phyloP scores from a whole-genome alignment of 2,888 invertebrate genomes.

The Micoletzkya japonica region DNA sequence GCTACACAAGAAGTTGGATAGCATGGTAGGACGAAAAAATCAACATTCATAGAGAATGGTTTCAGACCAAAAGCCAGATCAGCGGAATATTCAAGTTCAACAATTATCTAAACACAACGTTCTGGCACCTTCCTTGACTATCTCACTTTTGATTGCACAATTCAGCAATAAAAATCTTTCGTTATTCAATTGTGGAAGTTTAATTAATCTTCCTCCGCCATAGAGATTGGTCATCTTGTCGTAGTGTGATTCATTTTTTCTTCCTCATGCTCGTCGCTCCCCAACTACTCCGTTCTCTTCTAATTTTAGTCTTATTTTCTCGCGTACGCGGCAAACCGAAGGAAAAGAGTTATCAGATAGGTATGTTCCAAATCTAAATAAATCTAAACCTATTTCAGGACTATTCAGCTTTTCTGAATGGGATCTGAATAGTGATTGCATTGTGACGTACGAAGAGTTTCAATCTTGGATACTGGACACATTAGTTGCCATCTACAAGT shows the following conservation, averaged over 20 bases:
- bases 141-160: neutral
- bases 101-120: constrained; percentile 9
- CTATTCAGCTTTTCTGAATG: constrained; percentile 16
- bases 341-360: constrained; percentile 28
- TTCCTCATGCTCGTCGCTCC: too few species aligned
- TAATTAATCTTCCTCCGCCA: neutral
- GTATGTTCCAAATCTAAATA: neutral
- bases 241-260: neutral
- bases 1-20: neutral
- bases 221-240: neutral
- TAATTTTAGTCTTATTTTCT: neutral
- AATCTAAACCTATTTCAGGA: too few species aligned
- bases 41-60: neutral
- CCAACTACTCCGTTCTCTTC: neutral
- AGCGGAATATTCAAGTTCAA: constrained; percentile 1
- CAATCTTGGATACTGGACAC: constrained; percentile 20
- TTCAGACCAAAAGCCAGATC: neutral
- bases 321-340: neutral
- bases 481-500: constrained; percentile 8
- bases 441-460: constrained; percentile 16
- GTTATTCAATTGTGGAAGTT: neutral
- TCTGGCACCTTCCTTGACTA: constrained; percentile 18
- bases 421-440: constrained; percentile 27
- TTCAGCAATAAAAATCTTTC: neutral
- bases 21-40: neutral